phyloP scores from a whole-genome alignment of 2,113 vertebrate genomes.

The Panthera leo region DNA sequence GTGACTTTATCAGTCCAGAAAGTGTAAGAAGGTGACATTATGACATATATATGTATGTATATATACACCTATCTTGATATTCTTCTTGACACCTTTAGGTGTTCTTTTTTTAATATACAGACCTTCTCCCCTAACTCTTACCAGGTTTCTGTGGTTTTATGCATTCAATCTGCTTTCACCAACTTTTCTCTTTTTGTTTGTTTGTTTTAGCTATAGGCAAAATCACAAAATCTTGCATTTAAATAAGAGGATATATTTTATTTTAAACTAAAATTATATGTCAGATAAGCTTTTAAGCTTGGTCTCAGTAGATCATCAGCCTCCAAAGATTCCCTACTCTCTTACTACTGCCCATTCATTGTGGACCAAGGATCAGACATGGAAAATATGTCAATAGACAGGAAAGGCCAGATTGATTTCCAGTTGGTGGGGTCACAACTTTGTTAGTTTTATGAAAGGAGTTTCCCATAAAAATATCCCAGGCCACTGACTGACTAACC shows the following conservation, averaged over 20 bases:
- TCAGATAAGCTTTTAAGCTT: not conserved
- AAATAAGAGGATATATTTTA: not conserved
- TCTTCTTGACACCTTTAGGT: not conserved
- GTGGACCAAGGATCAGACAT: not conserved
- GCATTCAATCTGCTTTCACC: not conserved
- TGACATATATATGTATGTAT: not conserved
- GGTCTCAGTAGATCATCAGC: not conserved
- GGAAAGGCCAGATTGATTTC: not conserved
- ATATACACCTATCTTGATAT: not conserved
- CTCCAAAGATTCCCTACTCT: not conserved
- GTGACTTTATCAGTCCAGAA: not conserved
- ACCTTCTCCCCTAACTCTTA: not conserved
- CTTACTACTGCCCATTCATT: not conserved
- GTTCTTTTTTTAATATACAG: not conserved
- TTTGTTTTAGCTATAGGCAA: not conserved
- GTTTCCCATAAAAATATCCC: not conserved
- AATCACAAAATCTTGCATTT: not conserved
- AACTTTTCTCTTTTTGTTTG: not conserved
- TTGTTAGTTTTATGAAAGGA: not conserved
- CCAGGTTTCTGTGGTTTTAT: not conserved
- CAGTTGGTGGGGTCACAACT: not conserved
- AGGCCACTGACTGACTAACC: not conserved
- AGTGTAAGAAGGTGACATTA: not conserved
- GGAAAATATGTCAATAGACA: not conserved
- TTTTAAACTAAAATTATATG: not conserved